Evolutionary conservation across 2,888 invertebrate species (phyloP), one percentile per base, ranked within the genome.

Genomic region (Dasysyrphus albostriatus): DNA sequence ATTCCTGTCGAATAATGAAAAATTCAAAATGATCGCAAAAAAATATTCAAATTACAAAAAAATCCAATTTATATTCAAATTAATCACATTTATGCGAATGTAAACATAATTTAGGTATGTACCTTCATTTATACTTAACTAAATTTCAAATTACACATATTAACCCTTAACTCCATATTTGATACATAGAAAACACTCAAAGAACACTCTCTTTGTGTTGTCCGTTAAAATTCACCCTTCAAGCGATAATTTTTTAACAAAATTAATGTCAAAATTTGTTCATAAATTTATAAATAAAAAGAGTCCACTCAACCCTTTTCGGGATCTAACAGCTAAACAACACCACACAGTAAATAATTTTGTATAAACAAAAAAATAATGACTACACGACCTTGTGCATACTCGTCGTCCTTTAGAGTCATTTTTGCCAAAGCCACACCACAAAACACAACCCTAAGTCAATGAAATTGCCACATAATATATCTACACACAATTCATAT

Each of bases 11-110:
- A 47, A 8, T n/a, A 32, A 54, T 10, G 29, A 51, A 24, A 51
- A 51, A 3, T 5, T 51, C 24, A 51, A n/a, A 24, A 24, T 29
- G 10, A 32, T 10, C 49, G n/a, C 49, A 19, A 0, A 14, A 29
- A 54, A 12, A 29, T 79, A 83, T 75, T 79, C 29, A 74, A 73
- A 34, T 6, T 10, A 70, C 47, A 24, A 70, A 87, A 78, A 78
- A 75, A 83, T 87, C 87, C 78, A 87, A 87, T 87, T 82, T 87
- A 87, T 82, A 87, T 87, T 87, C 83, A 87, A 83, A 87, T 79
- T 83, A 83, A 87, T 82, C 72, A 82, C 81, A 82, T 63, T 63
- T n/a, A 19, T 85, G 73, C 39, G 70, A 58, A 61, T 54, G 51
- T 37, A 24, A 51, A 51, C 51, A 67, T 24, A 39, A n/a, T n/a